Evolutionary conservation across 2,888 invertebrate species (phyloP), one percentile per base, ranked within the genome.

Genomic region (Flexamia atlantica): DNA sequence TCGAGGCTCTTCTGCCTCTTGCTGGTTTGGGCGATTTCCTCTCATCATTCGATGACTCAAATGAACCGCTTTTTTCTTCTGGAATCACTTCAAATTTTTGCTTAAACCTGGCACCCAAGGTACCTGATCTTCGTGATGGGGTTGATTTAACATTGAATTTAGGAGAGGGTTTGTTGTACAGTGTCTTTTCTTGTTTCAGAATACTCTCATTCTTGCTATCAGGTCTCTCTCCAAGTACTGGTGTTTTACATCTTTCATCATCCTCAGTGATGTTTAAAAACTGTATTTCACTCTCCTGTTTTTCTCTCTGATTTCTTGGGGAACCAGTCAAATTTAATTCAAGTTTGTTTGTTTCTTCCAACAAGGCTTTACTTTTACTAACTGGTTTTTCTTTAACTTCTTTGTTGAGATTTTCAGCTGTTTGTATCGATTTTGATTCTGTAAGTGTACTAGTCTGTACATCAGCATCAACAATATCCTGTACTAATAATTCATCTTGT

Each of bases 31-130:
- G 76, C 7, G 76, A 46, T 42, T 64, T 84, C 64, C 36, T 81
- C 50, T 83, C 76, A 42, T 84, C 91, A 81, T 88, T 89, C 20
- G 91, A 90, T 0, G 92, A 91, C 64, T 92, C 92, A 30, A 91
- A 86, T 85, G 92, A 91, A 82, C 91, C 88, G 88, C 91, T 91
- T 85, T 91, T 90, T 88, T 93, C 93, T 88, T 93, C 93, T 20
- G 93, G 93, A 85, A 93, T 93, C 5, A 91, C 92, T 86, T 93
- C 90, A 85, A 90, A 90, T 86, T 88, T 89, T 83, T 89, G 88
- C 36, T 88, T 87, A 84, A 89, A 88, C 46, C 86, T 76, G 32
- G 25, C 40, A 3, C 81, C 79, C 12, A 83, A 79, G 25, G 85
- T 86, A 7, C 81, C 81, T 25, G 42, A 12, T 25, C 84, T 57